Percentiles rank a stretch among this genome's conserved stretches.
Conservation (phyloP, 2,888 invertebrate species). For the Plemyria rubiginata region DNA sequence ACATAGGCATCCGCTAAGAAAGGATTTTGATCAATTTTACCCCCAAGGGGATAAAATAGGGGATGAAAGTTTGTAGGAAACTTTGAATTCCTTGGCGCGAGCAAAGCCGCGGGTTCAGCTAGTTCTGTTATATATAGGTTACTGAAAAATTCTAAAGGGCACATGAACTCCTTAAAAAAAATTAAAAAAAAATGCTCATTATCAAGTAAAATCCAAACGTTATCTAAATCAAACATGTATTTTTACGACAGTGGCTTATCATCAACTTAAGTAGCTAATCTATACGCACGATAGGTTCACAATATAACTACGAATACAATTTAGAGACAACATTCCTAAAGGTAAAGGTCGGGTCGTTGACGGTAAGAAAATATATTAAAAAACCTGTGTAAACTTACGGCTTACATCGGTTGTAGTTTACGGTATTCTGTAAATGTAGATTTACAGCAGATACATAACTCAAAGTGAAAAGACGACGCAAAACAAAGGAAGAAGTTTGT, state of each 20-base stretch:
- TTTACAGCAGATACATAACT: neutral
- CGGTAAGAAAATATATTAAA: neutral
- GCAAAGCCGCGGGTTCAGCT: no score
- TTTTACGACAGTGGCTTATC: constrained; percentile 26
- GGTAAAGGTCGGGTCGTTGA: constrained; percentile 14
- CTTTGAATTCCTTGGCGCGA: no score
- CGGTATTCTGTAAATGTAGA: neutral
- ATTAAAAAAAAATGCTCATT: constrained; percentile 3
- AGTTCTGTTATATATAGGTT: no score
- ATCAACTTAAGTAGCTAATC: constrained; percentile 19
- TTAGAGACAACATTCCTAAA: constrained; percentile 6
- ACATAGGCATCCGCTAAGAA: no score
- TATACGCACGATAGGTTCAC: constrained; percentile 12
- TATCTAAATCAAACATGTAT: constrained; percentile 20
- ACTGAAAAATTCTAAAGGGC: no score
- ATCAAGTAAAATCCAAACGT: constrained; percentile 12
- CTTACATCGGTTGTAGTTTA: neutral
- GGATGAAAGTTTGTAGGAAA: no score
- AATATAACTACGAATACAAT: neutral
- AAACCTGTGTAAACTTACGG: neutral
- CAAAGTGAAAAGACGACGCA: no score
- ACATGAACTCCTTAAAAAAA: no score
- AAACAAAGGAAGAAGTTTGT: no score
- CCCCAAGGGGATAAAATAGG: no score
- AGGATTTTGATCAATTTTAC: no score